Evolutionary conservation across 2,888 invertebrate species (phyloP), one percentile per base, ranked within the genome.

Genomic region (Lobophora halterata): DNA sequence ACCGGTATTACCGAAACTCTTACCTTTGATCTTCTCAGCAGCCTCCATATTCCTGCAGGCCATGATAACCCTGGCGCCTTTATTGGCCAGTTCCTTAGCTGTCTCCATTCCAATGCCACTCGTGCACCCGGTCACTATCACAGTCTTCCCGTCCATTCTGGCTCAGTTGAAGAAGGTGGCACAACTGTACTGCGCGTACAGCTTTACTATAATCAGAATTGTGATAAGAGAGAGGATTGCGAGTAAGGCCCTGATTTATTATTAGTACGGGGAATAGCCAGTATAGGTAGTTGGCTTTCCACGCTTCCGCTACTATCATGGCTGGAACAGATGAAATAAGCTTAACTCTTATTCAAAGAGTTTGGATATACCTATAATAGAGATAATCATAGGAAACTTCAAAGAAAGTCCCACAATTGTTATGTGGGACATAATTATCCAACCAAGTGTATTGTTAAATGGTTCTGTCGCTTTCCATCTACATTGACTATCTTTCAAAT

Each of bases 111-210:
- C 96, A 55, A 95, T 95, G 0, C 96, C 97, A 55, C 93, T 91
- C 52, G 94, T 97, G 50, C 96, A 95, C 1, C 97, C 97, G 6
- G 97, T 97, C 7, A 97, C 90, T 5, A 97, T 90, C 5, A 95
- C 94, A 0, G 95, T 95, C 85, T 97, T 96, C 3, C 95, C 96
- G 39, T 93, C 90, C 93, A 97, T 94, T 65, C 89, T 93, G 23
- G 79, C 88, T 43, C 85, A 80, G 51, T 89, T 89, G 4, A 63
- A 78, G 56, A 65, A 86, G 3, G 53, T 17, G 0, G 90, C 89
- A 37, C 89, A 86, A 3, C 89, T 89, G 24, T 88, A 74, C 43
- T 80, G 83, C 0, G 89, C 87, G 79, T 91, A 92, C 17, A 91
- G 64, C 33, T 89, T 78, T 5, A 88, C 52, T 3, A 88, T 66